Evolutionary conservation across 2,797 vertebrate genomes (phyloP).

Genomic region (Chrysocyon brachyurus): DNA sequence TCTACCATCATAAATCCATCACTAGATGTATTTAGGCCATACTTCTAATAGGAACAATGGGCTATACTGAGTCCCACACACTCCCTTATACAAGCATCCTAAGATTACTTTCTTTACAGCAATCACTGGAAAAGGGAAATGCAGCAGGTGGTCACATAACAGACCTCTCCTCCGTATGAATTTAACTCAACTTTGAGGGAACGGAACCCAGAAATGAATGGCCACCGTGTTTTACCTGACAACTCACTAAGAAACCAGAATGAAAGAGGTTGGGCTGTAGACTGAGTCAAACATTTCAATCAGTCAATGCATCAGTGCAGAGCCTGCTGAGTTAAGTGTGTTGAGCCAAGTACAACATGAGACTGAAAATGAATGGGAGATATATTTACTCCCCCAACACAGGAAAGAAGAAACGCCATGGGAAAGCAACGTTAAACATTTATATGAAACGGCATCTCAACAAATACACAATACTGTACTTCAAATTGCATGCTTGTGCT

Average conservation of each 20-base stretch:
- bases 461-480: background rate
- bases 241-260: constrained; percentile 8
- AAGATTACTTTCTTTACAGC: background rate
- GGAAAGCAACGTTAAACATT: background rate
- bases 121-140: background rate
- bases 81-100: background rate
- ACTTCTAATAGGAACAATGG: background rate
- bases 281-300: background rate
- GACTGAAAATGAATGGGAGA: background rate
- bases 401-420: background rate
- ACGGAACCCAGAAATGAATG: background rate
- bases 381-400: background rate
- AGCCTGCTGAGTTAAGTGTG: background rate
- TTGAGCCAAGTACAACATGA: background rate
- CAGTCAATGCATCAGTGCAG: background rate
- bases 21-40: background rate
- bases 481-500: background rate
- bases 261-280: background rate
- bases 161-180: background rate
- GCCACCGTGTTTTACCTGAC: background rate
- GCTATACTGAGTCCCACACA: background rate
- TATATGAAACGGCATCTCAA: background rate
- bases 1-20: background rate
- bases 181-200: background rate
- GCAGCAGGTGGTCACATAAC: background rate